Evolutionary conservation across 2,888 invertebrate genomes (phyloP), one percentile per base, ranked within the genome.

Genomic region (Hirtodrosophila histrioides): DNA sequence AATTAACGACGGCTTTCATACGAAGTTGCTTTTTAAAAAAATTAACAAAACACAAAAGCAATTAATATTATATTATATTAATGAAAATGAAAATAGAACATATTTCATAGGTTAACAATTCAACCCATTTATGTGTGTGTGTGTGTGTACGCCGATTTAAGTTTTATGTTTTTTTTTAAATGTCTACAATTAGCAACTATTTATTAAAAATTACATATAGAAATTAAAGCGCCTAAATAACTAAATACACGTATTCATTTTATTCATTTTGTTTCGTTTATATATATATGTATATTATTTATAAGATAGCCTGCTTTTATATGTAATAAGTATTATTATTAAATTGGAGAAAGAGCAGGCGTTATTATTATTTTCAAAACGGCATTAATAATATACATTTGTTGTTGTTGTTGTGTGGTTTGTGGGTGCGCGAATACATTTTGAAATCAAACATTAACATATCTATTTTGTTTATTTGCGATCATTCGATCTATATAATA

Each of bases 171-270:
- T 49, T 63, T 54, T 31, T 64, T 46, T 63, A 55, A 58, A 49
- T 48, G 43, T 75, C 69, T 84, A 84, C 41, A 62, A 40, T 63
- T 71, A 76, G 45, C 61, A 67, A 50, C 53, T 85, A 73, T 58
- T 57, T 54, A 58, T 69, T 80, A 51, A 60, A 80, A 65, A 51
- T 33, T 65, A 71, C 33, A 46, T 45, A 27, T 72, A 67, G 43
- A 75, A 77, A 77, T 80, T 43, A 77, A 71, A 83, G 74, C 77
- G 71, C 71, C 83, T 71, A 66, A 63, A 45, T 56, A 76, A 79
- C 77, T 71, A 82, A 80, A 67, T 85, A 83, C 71, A 85, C 51
- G 41, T 70, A 66, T 70, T 55, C 43, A 75, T 54, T 66, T 51
- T 11, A 41, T 69, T 64, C 53, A 51, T 41, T 24, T 27, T 45